These are phyloP conservation scores for Pseudorhombus dupliciocellatus DNA, from an alignment of 2,113 vertebrate genomes.

Conservation along the genomic window DNA sequence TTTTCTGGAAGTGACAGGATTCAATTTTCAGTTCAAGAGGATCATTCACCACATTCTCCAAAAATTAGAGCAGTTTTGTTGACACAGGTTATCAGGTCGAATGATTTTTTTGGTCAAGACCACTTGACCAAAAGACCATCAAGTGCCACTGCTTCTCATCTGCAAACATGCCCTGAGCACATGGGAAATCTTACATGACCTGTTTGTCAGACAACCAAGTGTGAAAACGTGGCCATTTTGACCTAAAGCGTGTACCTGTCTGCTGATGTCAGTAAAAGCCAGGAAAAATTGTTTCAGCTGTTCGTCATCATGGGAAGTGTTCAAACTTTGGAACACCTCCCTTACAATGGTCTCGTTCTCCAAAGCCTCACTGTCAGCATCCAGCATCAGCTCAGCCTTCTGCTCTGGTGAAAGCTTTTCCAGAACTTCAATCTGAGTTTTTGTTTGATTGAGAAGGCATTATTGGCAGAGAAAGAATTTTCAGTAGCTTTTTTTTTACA, in stretches of 20 bases:
- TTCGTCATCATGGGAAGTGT: conserved; percentile 4
- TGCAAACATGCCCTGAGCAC: background rate
- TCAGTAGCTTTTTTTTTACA: background rate
- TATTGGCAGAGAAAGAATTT: background rate
- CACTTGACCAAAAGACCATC: too few relatives aligned
- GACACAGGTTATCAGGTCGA: too few relatives aligned
- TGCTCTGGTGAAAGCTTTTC: conserved; percentile 36
- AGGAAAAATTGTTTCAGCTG: conserved; percentile 26
- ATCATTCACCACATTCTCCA: background rate
- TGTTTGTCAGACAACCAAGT: background rate
- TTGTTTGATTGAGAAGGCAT: background rate
- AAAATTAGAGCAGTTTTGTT: background rate
- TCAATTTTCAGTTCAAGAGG: background rate
- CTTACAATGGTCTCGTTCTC: conserved; percentile 24
- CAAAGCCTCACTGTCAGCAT: conserved; percentile 22
- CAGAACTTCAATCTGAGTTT: background rate
- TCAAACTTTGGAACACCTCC: conserved; percentile 33
- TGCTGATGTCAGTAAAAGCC: conserved; percentile 13
- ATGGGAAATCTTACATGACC: background rate
- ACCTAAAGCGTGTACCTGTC: conserved; percentile 2
- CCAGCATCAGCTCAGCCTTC: conserved; percentile 48
- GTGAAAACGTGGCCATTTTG: background rate
- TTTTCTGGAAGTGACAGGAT: conserved; percentile 21
- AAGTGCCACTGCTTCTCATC: background rate
- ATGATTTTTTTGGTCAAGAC: too few relatives aligned